A percentile compares a stretch with the other conserved stretches of the same genome.
Evolutionary conservation across 1,140 invertebrate genomes (phyloP).

Genomic region (Bradysia coprophila): DNA sequence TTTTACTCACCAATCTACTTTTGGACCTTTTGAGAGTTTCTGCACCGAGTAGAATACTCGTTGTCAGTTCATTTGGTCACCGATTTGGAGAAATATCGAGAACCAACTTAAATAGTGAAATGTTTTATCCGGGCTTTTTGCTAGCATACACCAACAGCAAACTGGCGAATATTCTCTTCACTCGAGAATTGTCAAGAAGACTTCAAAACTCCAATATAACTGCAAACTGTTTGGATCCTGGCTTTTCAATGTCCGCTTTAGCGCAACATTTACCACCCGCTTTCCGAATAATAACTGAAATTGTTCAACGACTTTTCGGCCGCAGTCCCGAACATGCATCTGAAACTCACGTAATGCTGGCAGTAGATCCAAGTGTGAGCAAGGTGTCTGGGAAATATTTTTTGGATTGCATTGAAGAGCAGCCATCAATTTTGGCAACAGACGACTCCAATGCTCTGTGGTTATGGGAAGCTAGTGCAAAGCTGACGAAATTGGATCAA

Average conservation of each 20-base stretch:
- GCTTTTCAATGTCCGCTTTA: slow-evolving; percentile 52
- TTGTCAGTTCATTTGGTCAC: slow-evolving; percentile 17
- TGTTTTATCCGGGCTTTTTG: slow-evolving; percentile 33
- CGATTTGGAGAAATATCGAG: slow-evolving; percentile 43
- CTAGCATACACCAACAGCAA: slow-evolving; percentile 51
- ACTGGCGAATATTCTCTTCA: slow-evolving; percentile 56
- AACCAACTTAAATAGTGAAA: slow-evolving; percentile 44
- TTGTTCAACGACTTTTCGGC: slow-evolving; percentile 23
- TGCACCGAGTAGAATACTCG: slow-evolving; percentile 29
- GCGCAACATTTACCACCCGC: slow-evolving; percentile 38
- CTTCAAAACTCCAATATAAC: slow-evolving; percentile 39
- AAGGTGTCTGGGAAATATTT: slow-evolving; percentile 36
- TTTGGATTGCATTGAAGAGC: slow-evolving; percentile 33
- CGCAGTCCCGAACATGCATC: slow-evolving; percentile 49
- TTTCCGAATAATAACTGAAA: slow-evolving; percentile 10
- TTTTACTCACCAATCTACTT: slow-evolving; percentile 62
- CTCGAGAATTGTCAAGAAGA: slow-evolving; percentile 34
- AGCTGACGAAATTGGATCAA: too few relatives aligned
- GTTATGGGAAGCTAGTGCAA: slow-evolving; percentile 54
- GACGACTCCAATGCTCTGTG: slow-evolving; percentile 31
- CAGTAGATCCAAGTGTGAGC: slow-evolving; percentile 47
- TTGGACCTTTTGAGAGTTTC: slow-evolving; percentile 33
- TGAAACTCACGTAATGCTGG: slow-evolving; percentile 62
- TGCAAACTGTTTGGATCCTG: slow-evolving; percentile 51
- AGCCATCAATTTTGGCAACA: slow-evolving; percentile 23